Base-by-base conservation (phyloP, 23 tunicate species). In the Trididemnum clinides region DNA sequence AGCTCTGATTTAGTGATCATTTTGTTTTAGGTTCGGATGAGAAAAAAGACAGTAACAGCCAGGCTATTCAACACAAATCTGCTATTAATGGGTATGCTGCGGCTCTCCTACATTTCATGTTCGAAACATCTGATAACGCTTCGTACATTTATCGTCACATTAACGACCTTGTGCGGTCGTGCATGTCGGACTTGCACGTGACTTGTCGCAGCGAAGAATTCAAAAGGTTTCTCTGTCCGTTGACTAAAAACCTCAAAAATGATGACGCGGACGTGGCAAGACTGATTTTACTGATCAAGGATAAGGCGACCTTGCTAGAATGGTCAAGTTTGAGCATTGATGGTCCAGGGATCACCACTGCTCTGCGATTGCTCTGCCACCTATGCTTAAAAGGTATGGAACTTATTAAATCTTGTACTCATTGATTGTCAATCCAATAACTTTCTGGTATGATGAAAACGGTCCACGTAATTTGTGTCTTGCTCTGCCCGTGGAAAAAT, bases 301-400 rank as follows among this genome's bases (percentile, higher is more conserved):
- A 38, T 15, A 70, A 82, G 50, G 35, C 72, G 44, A 34, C 86
- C 3, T 57, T 69, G 22, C 57, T 91, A 80, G 96, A 91, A 50
- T 91, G 96, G 96, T 79, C 79, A 27, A 64, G 91, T 23, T 39
- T 92, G 82, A 78, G 76, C 36, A 78, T 63, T 5, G 77, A 51
- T 49, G 97, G 97, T 1, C 92, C 97, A 12, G 92, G 83, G 50
- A 34, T 92, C 2, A 88, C 89, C 72, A 84, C 82, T 6, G 83
- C 92, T 4, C 86, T 92, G 33, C 82, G 90, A 30, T 19, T 88
- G 50, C 57, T 92, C 44, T 88, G 97, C 72, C 88, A 81, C 51
- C 22, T 64, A 15, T 77, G 89, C 34, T 1, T 31, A n/a, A 51
- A 64, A 30, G 86, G 92, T 73, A 72, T 72, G 27, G 54, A 15